Evolutionary conservation across 2,113 vertebrate species (phyloP).

Genomic region (Puma concolor): DNA sequence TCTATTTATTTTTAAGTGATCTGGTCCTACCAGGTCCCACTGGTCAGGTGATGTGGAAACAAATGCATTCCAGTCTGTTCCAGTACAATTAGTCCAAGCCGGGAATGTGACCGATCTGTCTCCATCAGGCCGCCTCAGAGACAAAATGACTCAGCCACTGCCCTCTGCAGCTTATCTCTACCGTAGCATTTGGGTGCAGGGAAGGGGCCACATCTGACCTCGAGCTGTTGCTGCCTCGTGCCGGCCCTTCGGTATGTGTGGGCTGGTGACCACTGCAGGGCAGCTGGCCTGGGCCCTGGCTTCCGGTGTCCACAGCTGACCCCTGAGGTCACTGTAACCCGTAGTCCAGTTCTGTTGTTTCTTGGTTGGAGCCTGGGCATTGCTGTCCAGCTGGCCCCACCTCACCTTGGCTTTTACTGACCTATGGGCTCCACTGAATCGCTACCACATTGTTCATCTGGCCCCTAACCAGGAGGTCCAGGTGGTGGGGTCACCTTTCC

Average conservation of each 20-base stretch:
- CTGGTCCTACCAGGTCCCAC: neutral
- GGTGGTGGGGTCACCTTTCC: neutral
- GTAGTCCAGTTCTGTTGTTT: neutral
- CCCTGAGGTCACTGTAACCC: constrained; percentile 1
- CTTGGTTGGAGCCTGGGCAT: neutral
- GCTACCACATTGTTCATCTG: neutral
- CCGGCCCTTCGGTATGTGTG: neutral
- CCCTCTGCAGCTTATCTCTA: neutral
- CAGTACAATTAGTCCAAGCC: neutral
- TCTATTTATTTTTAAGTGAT: neutral
- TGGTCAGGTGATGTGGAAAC: neutral
- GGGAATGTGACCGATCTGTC: neutral
- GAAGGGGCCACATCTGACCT: neutral
- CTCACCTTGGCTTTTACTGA: neutral
- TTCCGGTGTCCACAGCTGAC: constrained; percentile 34
- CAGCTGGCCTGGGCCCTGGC: neutral
- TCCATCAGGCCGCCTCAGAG: neutral
- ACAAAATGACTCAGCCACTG: neutral
- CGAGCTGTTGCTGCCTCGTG: neutral
- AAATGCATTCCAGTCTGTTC: neutral
- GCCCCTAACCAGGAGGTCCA: neutral
- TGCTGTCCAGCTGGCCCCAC: neutral
- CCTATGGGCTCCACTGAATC: neutral
- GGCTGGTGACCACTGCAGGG: neutral
- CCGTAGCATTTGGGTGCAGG: neutral